These are phyloP conservation scores for Apteryx owenii DNA, from an alignment of 2,113 vertebrate genomes.

Conservation along the genomic window DNA sequence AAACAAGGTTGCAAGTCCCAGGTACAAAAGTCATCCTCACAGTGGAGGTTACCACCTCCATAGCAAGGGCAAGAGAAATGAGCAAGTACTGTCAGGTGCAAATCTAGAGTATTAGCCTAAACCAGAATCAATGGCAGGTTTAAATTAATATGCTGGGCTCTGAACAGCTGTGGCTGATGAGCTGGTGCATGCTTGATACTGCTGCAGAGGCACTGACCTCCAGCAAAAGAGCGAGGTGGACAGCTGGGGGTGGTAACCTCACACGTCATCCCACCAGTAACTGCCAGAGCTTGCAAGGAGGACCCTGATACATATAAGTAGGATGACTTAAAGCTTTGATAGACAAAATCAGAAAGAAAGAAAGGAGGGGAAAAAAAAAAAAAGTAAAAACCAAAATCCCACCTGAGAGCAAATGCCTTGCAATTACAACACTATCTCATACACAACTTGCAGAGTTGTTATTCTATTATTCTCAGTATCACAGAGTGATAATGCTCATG, in stretches of 20 bases:
- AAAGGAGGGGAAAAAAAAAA: neutral
- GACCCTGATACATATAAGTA: neutral
- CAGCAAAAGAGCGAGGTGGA: neutral
- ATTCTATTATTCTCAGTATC: neutral
- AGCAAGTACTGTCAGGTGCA: neutral
- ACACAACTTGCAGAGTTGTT: neutral
- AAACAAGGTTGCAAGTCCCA: neutral
- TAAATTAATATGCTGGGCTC: neutral
- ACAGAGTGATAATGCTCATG: rapidly evolving
- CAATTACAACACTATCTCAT: neutral
- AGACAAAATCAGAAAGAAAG: neutral
- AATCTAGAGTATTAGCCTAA: neutral
- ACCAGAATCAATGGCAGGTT: neutral
- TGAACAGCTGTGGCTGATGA: neutral
- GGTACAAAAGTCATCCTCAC: neutral
- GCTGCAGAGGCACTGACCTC: neutral
- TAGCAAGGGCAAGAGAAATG: neutral
- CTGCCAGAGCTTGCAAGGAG: neutral
- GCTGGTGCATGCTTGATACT: neutral
- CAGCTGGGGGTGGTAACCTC: neutral
- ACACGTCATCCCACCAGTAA: neutral
- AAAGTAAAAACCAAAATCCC: neutral
- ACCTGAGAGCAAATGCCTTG: neutral
- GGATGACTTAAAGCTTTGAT: neutral
- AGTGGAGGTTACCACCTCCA: neutral